These are phyloP conservation scores for Margaritifera margaritifera DNA, from an alignment of 2,888 invertebrate genomes.

Conservation along the genomic window DNA sequence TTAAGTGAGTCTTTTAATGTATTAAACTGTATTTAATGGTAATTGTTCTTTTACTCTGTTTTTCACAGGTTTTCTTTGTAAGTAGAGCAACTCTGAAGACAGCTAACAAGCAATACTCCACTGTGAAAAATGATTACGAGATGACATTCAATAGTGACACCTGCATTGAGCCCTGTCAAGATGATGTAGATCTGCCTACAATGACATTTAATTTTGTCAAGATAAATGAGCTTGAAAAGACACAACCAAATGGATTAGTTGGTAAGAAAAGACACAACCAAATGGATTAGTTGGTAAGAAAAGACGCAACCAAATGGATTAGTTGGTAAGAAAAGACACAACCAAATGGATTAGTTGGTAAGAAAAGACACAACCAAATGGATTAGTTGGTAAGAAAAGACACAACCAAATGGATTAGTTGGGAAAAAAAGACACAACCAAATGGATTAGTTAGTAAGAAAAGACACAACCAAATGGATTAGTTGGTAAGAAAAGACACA, in stretches of 20 bases:
- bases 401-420: constrained; percentile 80
- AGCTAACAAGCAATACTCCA: constrained; percentile 91
- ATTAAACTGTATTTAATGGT: background rate
- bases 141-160: constrained; percentile 89
- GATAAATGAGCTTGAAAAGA: constrained; percentile 82
- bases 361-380: constrained; percentile 80
- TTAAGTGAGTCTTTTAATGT: background rate
- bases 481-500: constrained; percentile 83
- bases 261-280: constrained; percentile 82
- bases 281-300: constrained; percentile 84
- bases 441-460: constrained; percentile 84
- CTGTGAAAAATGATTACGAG: constrained; percentile 94
- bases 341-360: constrained; percentile 83
- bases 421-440: constrained; percentile 82
- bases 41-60: background rate
- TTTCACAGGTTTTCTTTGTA: constrained; percentile 86
- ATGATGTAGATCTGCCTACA: constrained; percentile 80
- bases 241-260: constrained; percentile 80
- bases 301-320: constrained; percentile 80
- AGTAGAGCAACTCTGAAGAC: constrained; percentile 89
- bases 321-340: constrained; percentile 83
- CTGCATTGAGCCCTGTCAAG: constrained; percentile 73
- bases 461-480: constrained; percentile 80
- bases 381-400: constrained; percentile 82
- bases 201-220: constrained; percentile 85